Evolutionary conservation across 2,888 invertebrate species (phyloP).

Genomic region (Notocelia uddmanniana): DNA sequence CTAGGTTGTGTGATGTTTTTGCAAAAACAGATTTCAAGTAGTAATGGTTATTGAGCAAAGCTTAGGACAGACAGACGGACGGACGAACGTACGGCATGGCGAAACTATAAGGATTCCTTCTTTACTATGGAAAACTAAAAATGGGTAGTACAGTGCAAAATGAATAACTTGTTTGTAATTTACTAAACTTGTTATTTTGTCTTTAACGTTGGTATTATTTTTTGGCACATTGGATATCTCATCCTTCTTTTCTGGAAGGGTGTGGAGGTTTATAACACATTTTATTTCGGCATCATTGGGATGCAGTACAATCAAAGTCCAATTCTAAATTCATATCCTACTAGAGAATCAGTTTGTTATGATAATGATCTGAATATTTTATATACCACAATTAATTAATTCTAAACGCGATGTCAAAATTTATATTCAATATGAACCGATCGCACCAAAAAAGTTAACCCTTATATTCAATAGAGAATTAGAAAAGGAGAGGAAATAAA

Average conservation of each 20-base stretch:
- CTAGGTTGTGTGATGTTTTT: no score
- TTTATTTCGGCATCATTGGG: neutral
- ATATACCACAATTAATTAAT: conserved; percentile 41
- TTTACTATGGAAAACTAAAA: no score
- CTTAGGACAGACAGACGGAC: no score
- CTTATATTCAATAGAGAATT: conserved; percentile 69
- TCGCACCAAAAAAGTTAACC: conserved; percentile 57
- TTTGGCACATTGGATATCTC: neutral
- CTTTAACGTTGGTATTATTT: no score
- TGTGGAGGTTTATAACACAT: neutral
- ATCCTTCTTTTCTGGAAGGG: neutral
- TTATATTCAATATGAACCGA: conserved; percentile 53
- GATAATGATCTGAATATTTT: conserved; percentile 39
- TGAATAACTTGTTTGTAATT: no score
- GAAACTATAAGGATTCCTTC: no score
- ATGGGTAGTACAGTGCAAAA: no score
- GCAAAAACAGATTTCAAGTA: no score
- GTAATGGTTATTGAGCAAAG: no score
- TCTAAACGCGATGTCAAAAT: conserved; percentile 39
- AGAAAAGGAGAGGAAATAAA: conserved; percentile 76
- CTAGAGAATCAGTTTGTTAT: conserved; percentile 31
- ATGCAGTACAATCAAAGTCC: conserved; percentile 15
- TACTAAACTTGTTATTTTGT: no score
- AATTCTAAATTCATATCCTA: conserved; percentile 17
- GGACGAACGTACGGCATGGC: no score